A percentile compares a stretch with the other conserved stretches of the same genome.
Conservation (phyloP, 2,113 vertebrate species). For the Ivindomyrus marchei region DNA sequence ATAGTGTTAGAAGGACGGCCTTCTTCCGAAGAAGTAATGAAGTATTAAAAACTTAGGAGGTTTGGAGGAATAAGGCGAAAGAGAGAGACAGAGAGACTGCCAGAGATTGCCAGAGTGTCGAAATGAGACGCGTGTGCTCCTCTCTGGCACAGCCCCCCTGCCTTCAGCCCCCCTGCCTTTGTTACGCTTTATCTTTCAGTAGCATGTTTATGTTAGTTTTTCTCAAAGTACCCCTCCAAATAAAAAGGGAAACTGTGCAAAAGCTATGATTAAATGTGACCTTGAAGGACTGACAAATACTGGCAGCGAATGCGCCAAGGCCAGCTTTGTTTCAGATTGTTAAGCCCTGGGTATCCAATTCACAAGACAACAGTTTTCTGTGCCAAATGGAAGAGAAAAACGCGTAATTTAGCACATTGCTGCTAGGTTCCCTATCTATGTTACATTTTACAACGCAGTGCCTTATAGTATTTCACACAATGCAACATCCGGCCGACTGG, state of each 20-base stretch:
- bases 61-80: not conserved
- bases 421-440: not conserved
- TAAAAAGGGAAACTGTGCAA: not conserved
- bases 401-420: too few relatives aligned
- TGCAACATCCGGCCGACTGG: not conserved
- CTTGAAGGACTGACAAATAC: constrained; percentile 12
- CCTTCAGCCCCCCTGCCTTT: not conserved
- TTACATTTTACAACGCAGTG: not conserved
- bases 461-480: not conserved
- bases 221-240: not conserved
- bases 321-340: not conserved
- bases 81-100: not conserved
- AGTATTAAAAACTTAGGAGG: not conserved
- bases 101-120: not conserved
- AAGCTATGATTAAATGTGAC: constrained; percentile 16
- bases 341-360: not conserved
- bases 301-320: not conserved
- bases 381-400: not conserved
- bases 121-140: not conserved
- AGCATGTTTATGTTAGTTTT: not conserved
- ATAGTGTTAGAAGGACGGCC: not conserved
- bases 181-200: not conserved
- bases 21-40: not conserved
- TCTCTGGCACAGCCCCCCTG: not conserved
- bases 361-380: not conserved